These are phyloP conservation scores for Enteromius afrohamiltoni DNA, from an alignment of 2,797 vertebrate species.

Conservation along the genomic window DNA sequence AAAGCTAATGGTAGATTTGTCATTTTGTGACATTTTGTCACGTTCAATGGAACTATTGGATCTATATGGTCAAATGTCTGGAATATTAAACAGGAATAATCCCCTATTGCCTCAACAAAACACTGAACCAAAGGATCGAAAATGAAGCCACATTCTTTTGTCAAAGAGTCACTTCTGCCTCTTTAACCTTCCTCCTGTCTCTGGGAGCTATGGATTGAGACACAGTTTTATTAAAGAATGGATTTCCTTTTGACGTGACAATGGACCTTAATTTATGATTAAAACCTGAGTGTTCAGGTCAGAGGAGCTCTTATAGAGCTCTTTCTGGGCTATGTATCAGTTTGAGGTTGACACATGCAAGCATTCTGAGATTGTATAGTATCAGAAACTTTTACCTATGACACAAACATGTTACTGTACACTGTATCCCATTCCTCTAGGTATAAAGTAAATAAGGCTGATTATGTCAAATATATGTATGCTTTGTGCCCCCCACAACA, in stretches of 20 bases:
- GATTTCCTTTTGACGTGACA: slow-evolving; percentile 74
- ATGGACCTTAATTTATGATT: slow-evolving; percentile 66
- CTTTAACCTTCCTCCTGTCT: slow-evolving; percentile 3
- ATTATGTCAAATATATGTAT: no score
- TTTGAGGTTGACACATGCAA: not conserved
- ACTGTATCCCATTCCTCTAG: not conserved
- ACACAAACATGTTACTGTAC: not conserved
- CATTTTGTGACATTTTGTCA: not conserved
- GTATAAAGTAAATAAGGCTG: no score
- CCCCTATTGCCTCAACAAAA: no score
- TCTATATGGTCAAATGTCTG: not conserved
- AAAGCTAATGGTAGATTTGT: not conserved
- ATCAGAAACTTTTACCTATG: not conserved
- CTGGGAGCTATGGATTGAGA: slow-evolving; percentile 55
- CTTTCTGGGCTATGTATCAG: slow-evolving; percentile 2
- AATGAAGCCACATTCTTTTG: not conserved
- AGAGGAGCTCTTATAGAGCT: not conserved
- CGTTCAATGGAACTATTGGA: not conserved
- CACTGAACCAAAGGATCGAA: not conserved
- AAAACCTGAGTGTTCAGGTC: slow-evolving; percentile 61
- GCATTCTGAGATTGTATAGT: not conserved
- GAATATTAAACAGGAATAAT: not conserved
- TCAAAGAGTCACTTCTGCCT: not conserved
- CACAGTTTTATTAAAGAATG: slow-evolving; percentile 75
- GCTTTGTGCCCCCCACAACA: no score